Base-by-base conservation (phyloP, 2,797 vertebrate species). In the Erpetoichthys calabaricus region DNA sequence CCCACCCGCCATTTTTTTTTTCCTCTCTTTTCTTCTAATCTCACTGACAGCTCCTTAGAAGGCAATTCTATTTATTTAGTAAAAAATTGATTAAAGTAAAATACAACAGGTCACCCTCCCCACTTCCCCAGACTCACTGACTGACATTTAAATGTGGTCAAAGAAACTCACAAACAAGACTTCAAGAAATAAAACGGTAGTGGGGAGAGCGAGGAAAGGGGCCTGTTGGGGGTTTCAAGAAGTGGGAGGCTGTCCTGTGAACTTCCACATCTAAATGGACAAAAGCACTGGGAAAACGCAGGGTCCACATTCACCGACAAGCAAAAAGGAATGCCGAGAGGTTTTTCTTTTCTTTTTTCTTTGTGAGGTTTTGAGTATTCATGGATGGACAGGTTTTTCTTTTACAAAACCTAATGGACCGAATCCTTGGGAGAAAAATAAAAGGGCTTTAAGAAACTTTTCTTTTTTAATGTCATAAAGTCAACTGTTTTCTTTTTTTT, bases 31-130 rank as follows among this genome's bases (percentile, higher is more conserved):
- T 54, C 25, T 51, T 43, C 58, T 66, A 63, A 66, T 67, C 62
- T 63, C 58, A 59, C 63, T 59, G 63, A 59, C 63, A 57, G 62
- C 53, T 62, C 63, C 47, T 7, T 42, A 43, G 59, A 66, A 63
- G 61, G 50, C 56, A 25, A 55, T 3, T 55, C 63, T 67, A 63
- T 68, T 64, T 68, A 65, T 67, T 66, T 63, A 65, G 62, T 46
- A 53, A 56, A 60, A 68, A 60, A 61, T 44, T 44, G 55, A 69
- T 66, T 67, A 66, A 62, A 68, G 45, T 65, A 57, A 62, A 62
- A 64, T 51, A 65, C 60, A 57, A 63, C 58, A 52, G 55, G 10
- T 45, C 56, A 60, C 57, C 56, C 57, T 53, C 53, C 47, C 7
- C 3, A 62, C 41, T 59, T 51, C 49, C 8, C 44, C 47, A 52